A percentile compares a stretch with the other conserved stretches of the same genome.
phyloP scores from a whole-genome alignment of 2,888 invertebrate species.

The Leistus spinibarbis region DNA sequence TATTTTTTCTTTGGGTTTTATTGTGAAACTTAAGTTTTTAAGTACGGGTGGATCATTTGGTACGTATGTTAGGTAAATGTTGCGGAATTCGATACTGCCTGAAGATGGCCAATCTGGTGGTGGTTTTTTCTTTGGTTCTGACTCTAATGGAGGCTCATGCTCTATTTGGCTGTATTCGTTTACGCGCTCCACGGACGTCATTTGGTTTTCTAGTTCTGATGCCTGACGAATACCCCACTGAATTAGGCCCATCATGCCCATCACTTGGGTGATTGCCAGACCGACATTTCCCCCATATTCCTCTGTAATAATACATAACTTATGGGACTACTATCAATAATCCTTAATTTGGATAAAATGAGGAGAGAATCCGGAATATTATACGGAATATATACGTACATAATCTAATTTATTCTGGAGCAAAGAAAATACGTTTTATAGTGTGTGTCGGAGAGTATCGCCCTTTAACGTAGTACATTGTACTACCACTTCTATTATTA shows the following conservation, averaged over 20 bases:
- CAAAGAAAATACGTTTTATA: not conserved
- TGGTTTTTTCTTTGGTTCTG: slow-evolving; percentile 66
- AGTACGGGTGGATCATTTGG: slow-evolving; percentile 72
- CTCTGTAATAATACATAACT: slow-evolving; percentile 56
- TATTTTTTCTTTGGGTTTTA: slow-evolving; percentile 69
- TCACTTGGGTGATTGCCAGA: slow-evolving; percentile 80
- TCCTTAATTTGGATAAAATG: too few relatives aligned
- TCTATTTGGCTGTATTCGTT: slow-evolving; percentile 79
- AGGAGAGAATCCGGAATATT: too few relatives aligned
- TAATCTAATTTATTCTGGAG: too few relatives aligned
- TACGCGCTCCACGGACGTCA: slow-evolving; percentile 88
- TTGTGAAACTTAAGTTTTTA: slow-evolving; percentile 67
- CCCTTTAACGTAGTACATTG: not conserved
- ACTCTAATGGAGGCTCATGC: slow-evolving; percentile 69
- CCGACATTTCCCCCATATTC: slow-evolving; percentile 76
- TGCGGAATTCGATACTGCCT: slow-evolving; percentile 68
- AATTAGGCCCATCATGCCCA: slow-evolving; percentile 72
- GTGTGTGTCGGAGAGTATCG: not conserved
- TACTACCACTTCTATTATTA: too few relatives aligned
- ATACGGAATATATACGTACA: too few relatives aligned
- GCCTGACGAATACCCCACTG: slow-evolving; percentile 78
- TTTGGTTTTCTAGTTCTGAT: slow-evolving; percentile 83
- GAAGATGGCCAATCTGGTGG: slow-evolving; percentile 71
- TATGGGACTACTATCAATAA: not conserved
- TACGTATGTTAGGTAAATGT: slow-evolving; percentile 71